phyloP scores from a whole-genome alignment of 2,888 invertebrate species.

The Hipparchia sbordonii region DNA sequence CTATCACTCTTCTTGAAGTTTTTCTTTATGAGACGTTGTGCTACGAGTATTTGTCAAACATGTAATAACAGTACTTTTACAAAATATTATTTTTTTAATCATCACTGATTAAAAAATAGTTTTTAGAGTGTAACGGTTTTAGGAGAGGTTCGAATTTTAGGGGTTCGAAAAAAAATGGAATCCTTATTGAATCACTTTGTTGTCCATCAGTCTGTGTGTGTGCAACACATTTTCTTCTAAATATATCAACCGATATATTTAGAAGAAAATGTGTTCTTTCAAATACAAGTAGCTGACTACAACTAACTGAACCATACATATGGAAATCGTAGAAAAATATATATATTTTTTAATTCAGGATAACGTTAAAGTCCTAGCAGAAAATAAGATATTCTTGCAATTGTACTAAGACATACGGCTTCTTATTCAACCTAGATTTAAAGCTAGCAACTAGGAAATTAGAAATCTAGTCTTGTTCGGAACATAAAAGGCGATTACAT shows the following conservation, averaged over 20 bases:
- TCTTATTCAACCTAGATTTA: conserved; percentile 35
- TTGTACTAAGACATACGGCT: conserved; percentile 29
- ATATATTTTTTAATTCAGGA: not conserved
- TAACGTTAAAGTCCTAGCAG: not conserved
- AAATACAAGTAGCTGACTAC: not conserved
- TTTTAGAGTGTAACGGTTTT: no score
- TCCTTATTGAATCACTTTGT: no score
- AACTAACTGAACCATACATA: not conserved
- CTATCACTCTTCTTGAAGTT: conserved; percentile 4
- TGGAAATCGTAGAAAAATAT: not conserved
- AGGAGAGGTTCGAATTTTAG: no score
- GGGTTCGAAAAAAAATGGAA: no score
- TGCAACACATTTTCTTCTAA: no score
- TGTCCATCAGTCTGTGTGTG: no score
- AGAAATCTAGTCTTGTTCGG: conserved; percentile 32
- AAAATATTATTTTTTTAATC: no score
- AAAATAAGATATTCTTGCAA: conserved; percentile 19
- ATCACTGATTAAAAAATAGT: no score
- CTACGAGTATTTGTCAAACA: no score
- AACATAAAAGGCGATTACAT: conserved; percentile 35
- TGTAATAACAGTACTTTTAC: no score
- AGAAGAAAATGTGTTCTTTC: no score
- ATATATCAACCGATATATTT: no score
- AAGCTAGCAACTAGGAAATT: conserved; percentile 34
- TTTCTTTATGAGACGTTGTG: not conserved